A percentile compares a stretch with the other conserved stretches of the same genome.
Evolutionary conservation across 2,888 invertebrate species (phyloP).

Genomic region (Autographa gamma): DNA sequence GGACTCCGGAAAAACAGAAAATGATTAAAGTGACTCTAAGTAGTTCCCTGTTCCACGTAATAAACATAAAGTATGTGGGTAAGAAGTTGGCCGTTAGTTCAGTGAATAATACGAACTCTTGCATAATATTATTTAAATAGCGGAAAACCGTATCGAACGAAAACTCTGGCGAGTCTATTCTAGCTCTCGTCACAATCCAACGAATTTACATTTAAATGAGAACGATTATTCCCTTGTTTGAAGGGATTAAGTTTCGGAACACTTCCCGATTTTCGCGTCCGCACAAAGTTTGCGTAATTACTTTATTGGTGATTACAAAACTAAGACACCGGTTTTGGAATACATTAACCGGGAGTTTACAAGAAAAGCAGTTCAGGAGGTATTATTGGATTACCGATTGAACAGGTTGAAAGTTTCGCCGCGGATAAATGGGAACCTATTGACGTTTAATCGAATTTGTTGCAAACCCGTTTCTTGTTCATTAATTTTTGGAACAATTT

Average conservation of each 20-base stretch:
- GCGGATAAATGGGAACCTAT: conserved; percentile 55
- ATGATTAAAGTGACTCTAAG: conserved; percentile 36
- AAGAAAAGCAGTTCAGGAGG: conserved; percentile 62
- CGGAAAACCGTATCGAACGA: conserved; percentile 71
- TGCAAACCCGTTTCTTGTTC: conserved; percentile 39
- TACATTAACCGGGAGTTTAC: conserved; percentile 64
- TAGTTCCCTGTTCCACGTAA: conserved; percentile 49
- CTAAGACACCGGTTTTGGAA: conserved; percentile 68
- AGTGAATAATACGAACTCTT: conserved; percentile 65
- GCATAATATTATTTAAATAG: conserved; percentile 80
- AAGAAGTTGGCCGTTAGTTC: conserved; percentile 67
- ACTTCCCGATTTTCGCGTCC: conserved; percentile 70
- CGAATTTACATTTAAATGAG: conserved; percentile 83
- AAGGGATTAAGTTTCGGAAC: conserved; percentile 76
- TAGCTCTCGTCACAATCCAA: conserved; percentile 71
- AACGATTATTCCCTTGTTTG: conserved; percentile 83
- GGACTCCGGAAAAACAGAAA: too few relatives aligned
- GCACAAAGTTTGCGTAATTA: conserved; percentile 71
- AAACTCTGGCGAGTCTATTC: conserved; percentile 74
- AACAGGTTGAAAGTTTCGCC: conserved; percentile 59
- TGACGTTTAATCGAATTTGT: conserved; percentile 46
- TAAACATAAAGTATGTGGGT: conserved; percentile 71
- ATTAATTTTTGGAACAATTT: conserved; percentile 33
- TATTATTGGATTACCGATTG: conserved; percentile 63
- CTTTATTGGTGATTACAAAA: conserved; percentile 74